A percentile compares a stretch with the other conserved stretches of the same genome.
These are phyloP conservation scores for Acanthurus tractus DNA, from an alignment of 2,797 vertebrate genomes.

Conservation along the genomic window DNA sequence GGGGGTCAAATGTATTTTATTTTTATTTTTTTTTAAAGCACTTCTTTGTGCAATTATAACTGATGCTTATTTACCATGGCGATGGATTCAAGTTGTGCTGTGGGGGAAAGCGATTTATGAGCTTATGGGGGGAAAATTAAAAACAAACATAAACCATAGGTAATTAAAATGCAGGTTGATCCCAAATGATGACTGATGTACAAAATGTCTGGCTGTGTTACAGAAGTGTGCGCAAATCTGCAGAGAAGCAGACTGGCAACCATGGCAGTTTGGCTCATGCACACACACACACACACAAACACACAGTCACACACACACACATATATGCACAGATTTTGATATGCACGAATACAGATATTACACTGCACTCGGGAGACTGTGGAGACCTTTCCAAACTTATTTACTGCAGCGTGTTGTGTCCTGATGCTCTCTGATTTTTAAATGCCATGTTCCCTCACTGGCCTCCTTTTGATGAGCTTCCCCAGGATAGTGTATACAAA, in stretches of 20 bases:
- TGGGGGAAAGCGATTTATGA: conserved; percentile 71
- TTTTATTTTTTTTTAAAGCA: conserved; percentile 16
- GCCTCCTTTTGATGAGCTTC: conserved; percentile 52
- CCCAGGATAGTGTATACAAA: conserved; percentile 41
- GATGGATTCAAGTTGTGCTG: conserved; percentile 63
- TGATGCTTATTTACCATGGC: conserved; percentile 69
- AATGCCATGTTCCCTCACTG: conserved; percentile 58
- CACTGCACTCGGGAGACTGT: conserved; percentile 34
- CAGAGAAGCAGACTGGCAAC: conserved; percentile 13
- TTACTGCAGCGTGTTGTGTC: conserved; percentile 40
- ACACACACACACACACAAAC: not conserved
- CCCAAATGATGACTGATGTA: conserved; percentile 69
- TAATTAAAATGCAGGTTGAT: conserved; percentile 80
- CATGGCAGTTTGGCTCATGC: conserved; percentile 10
- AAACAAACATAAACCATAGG: conserved; percentile 78
- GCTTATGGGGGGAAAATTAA: conserved; percentile 72
- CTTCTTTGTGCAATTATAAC: conserved; percentile 64
- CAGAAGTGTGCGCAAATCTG: conserved; percentile 46
- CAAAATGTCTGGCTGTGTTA: conserved; percentile 57
- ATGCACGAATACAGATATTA: conserved; percentile 42
- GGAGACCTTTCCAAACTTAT: conserved; percentile 65
- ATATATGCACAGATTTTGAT: conserved; percentile 45
- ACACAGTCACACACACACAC: conserved; percentile 30
- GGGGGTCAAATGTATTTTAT: conserved; percentile 19
- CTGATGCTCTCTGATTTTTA: conserved; percentile 51